Conservation (phyloP, 2,797 vertebrate species). For the Phaenicophaeus curvirostris region DNA sequence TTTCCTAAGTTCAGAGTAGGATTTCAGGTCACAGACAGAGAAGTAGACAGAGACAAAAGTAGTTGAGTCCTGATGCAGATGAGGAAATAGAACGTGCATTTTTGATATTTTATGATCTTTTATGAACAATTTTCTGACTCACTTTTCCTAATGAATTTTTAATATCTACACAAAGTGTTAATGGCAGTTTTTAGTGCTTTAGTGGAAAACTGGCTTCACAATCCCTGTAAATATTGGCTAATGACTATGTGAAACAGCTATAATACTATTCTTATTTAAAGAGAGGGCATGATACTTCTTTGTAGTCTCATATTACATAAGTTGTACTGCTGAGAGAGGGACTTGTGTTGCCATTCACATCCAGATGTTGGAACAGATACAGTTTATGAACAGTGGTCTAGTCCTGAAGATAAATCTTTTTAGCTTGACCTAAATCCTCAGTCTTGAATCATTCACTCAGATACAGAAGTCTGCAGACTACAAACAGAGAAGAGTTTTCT, state of each 20-base stretch:
- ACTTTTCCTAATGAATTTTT: background rate
- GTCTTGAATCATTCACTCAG: background rate
- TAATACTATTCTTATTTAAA: background rate
- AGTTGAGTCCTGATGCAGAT: background rate
- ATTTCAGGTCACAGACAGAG: background rate
- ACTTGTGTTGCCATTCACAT: background rate
- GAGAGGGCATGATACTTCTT: background rate
- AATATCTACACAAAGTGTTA: background rate
- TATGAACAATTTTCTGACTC: background rate
- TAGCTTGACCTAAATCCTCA: slow-evolving; percentile 16
- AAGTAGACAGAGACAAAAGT: background rate
- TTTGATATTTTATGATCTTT: background rate
- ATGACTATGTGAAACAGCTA: background rate
- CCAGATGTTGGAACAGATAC: background rate
- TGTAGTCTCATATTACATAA: background rate
- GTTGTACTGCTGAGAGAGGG: background rate
- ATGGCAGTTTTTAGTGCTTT: background rate
- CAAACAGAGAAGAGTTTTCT: background rate
- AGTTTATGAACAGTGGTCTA: background rate
- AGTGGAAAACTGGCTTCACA: background rate
- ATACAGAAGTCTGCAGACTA: background rate
- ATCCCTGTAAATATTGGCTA: background rate
- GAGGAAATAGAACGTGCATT: background rate
- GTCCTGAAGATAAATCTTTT: background rate
- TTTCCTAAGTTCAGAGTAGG: background rate